Conservation (phyloP, 2,888 invertebrate genomes). For the Trisateles emortualis region DNA sequence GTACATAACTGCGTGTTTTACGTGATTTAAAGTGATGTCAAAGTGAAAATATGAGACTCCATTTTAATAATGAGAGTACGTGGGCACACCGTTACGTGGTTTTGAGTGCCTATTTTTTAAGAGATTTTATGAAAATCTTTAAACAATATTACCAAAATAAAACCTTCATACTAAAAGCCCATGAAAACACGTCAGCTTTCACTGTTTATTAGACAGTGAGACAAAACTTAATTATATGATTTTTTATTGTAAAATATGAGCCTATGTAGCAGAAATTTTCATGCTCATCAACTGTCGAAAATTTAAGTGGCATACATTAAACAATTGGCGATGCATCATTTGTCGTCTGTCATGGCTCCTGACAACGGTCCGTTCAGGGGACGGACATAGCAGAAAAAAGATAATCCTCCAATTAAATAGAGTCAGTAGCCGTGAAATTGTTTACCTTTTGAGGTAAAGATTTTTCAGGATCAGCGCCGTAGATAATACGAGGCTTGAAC, state of each 20-base stretch:
- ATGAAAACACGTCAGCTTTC: too few species aligned
- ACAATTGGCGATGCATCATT: conserved; percentile 74
- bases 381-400: conserved; percentile 72
- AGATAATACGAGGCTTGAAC: conserved; percentile 1
- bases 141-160: neutral
- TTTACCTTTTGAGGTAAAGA: conserved; percentile 77
- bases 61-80: conserved; percentile 31
- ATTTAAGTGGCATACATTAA: conserved; percentile 46
- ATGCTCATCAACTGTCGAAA: conserved; percentile 37
- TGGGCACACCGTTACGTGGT: conserved; percentile 28
- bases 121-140: conserved; percentile 12
- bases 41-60: conserved; percentile 42
- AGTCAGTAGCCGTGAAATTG: conserved; percentile 83
- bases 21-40: conserved; percentile 45
- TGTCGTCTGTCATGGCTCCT: conserved; percentile 75
- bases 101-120: conserved; percentile 30
- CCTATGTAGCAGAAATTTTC: conserved; percentile 15
- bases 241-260: neutral
- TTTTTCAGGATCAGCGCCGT: conserved; percentile 49
- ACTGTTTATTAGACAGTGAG: neutral
- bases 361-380: conserved; percentile 71
- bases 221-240: neutral
- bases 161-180: too few species aligned
- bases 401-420: conserved; percentile 83
- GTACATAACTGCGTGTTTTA: conserved; percentile 42